Evolutionary conservation across 2,113 vertebrate species (phyloP).

Genomic region (Daubentonia madagascariensis): DNA sequence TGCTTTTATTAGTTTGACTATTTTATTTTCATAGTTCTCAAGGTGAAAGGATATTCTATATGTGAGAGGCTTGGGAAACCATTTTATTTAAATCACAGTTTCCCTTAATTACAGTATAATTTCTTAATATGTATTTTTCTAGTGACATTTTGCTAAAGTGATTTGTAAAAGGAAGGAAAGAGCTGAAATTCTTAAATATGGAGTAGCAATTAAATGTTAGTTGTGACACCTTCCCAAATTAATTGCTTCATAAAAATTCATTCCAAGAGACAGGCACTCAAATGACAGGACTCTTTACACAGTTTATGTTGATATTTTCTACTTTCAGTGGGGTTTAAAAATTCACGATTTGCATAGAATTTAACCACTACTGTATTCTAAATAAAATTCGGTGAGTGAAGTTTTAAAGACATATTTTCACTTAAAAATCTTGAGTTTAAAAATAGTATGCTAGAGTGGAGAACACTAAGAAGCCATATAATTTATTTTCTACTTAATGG

Average conservation of each 20-base stretch:
- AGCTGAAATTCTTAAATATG: conserved; percentile 10
- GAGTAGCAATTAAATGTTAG: conserved; percentile 29
- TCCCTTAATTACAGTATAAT: conserved; percentile 3
- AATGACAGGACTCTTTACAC: not conserved
- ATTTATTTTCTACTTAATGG: not conserved
- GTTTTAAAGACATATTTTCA: not conserved
- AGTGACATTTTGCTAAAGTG: conserved; percentile 42
- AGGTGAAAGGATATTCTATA: not conserved
- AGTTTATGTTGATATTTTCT: not conserved
- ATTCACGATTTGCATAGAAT: not conserved
- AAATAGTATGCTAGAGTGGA: not conserved
- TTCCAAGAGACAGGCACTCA: not conserved
- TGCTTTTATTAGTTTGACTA: not conserved
- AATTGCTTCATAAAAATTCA: conserved; percentile 30
- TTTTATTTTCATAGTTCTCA: not conserved
- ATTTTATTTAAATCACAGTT: conserved; percentile 18
- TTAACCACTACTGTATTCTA: not conserved
- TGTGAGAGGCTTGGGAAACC: not conserved
- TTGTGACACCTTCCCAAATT: not conserved
- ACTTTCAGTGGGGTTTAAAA: not conserved
- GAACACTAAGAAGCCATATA: not conserved
- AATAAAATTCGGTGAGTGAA: not conserved
- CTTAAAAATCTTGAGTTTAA: conserved; percentile 3
- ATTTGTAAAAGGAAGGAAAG: not conserved
- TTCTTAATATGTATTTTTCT: not conserved